These are phyloP conservation scores for Rhinogobio ventralis DNA, from an alignment of 2,797 vertebrate species.

Conservation along the genomic window DNA sequence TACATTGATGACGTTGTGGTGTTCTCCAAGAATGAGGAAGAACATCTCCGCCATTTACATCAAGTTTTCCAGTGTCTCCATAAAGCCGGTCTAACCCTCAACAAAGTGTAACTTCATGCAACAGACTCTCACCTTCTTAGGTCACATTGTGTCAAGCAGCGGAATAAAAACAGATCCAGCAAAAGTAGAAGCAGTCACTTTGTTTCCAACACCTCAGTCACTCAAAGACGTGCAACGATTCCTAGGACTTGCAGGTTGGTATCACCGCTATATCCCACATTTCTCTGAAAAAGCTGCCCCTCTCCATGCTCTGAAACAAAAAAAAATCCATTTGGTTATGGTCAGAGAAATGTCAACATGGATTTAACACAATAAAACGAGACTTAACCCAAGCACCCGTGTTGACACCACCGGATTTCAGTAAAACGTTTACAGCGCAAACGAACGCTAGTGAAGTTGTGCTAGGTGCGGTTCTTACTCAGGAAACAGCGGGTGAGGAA, in stretches of 20 bases:
- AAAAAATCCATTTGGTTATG: background rate
- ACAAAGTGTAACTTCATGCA: constrained; percentile 2
- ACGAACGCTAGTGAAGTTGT: background rate
- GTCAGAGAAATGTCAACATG: constrained; percentile 1
- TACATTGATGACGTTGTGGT: background rate
- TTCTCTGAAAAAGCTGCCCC: background rate
- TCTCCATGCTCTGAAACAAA: background rate
- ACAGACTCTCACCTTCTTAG: background rate
- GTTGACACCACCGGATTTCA: background rate
- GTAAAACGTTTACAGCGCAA: background rate
- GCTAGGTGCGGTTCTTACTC: background rate
- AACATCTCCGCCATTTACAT: background rate
- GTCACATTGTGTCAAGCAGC: background rate
- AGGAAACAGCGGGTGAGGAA: background rate
- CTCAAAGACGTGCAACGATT: background rate
- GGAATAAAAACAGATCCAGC: background rate
- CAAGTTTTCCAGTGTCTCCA: background rate
- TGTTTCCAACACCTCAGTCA: background rate
- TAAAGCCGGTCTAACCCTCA: background rate
- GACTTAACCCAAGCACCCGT: background rate
- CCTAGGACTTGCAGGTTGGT: background rate
- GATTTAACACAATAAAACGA: background rate
- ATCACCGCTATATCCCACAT: background rate
- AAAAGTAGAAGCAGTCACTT: background rate
- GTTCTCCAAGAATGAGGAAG: background rate